phyloP scores from a whole-genome alignment of 2,113 vertebrate species.

The Lutjanus erythropterus region DNA sequence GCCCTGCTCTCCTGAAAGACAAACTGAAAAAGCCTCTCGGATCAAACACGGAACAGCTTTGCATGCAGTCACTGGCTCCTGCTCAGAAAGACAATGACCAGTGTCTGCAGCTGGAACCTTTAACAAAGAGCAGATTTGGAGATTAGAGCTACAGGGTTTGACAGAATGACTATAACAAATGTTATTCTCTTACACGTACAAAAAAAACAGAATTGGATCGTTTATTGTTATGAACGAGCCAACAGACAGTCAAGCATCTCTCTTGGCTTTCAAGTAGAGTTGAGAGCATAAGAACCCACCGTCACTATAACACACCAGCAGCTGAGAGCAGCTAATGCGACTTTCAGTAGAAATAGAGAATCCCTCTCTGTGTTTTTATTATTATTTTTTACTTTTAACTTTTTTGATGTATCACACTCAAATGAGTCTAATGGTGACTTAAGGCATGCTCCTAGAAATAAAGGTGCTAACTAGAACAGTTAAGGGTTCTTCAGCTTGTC shows the following conservation, averaged over 20 bases:
- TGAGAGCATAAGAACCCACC: constrained; percentile 45
- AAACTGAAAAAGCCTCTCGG: not conserved
- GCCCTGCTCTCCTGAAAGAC: not conserved
- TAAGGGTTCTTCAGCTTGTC: too few relatives aligned
- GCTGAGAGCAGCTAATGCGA: constrained; percentile 46
- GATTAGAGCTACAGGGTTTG: not conserved
- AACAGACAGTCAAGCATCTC: constrained; percentile 43
- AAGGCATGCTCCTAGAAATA: too few relatives aligned
- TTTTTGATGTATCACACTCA: not conserved
- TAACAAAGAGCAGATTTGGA: constrained; percentile 4
- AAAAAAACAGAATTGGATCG: not conserved
- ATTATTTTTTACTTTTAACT: not conserved
- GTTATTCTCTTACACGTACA: not conserved
- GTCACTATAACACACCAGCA: constrained; percentile 45
- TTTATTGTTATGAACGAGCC: constrained; percentile 34
- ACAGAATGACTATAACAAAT: constrained; percentile 15
- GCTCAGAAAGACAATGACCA: not conserved
- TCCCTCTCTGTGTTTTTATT: not conserved
- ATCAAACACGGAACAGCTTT: not conserved
- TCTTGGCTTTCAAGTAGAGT: constrained; percentile 51
- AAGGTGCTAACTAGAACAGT: too few relatives aligned
- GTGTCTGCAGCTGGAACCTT: not conserved
- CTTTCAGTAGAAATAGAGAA: constrained; percentile 23
- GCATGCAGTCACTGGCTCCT: constrained; percentile 4
- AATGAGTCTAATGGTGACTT: constrained; percentile 39